A percentile compares a stretch with the other conserved stretches of the same genome.
Evolutionary conservation across 2,888 invertebrate species (phyloP).

Genomic region (Drosophila dives): DNA sequence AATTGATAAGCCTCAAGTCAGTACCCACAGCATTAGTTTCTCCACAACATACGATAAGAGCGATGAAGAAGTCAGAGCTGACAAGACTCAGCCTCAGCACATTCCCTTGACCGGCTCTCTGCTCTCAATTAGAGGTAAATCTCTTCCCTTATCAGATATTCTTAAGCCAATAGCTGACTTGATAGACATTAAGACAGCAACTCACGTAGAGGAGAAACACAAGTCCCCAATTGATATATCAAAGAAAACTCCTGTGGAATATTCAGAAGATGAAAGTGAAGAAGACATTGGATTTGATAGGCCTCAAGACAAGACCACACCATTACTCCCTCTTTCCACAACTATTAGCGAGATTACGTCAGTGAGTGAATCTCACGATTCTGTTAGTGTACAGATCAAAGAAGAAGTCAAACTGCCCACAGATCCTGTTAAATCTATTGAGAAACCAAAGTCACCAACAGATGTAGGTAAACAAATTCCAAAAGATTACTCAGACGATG

Average conservation of each 20-base stretch:
- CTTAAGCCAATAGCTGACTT: not conserved
- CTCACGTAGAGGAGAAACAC: conserved; percentile 24
- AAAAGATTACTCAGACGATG: not conserved
- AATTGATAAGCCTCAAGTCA: not conserved
- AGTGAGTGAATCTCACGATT: not conserved
- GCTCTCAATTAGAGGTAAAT: not conserved
- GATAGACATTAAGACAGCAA: not conserved
- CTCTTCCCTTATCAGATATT: not conserved
- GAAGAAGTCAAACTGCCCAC: not conserved
- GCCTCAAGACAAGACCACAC: not conserved
- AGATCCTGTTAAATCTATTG: not conserved
- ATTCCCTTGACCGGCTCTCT: not conserved
- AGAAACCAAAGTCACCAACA: not conserved
- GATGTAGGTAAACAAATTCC: not conserved
- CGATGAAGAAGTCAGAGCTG: not conserved
- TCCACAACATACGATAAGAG: not conserved
- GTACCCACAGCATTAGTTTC: not conserved
- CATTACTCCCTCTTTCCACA: not conserved
- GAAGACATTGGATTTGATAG: not conserved
- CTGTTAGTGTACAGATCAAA: not conserved
- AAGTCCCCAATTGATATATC: not conserved
- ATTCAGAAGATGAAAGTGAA: not conserved
- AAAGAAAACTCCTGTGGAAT: not conserved
- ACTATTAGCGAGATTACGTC: not conserved
- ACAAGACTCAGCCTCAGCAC: not conserved